phyloP scores from a whole-genome alignment of 2,113 vertebrate species.

The Dermatemys mawii region DNA sequence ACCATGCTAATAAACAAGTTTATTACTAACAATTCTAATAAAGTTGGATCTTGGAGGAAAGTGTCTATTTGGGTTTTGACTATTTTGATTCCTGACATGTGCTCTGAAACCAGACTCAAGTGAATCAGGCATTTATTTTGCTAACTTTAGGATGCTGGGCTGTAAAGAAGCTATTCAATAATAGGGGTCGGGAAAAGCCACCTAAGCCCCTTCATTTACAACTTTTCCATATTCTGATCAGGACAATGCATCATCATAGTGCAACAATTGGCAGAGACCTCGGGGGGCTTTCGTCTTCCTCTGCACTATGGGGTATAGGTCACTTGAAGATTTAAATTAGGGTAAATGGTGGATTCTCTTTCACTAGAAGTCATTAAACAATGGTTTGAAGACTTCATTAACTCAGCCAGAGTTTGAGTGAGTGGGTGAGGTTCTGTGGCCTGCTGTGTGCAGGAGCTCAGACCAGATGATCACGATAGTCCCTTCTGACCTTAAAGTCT shows the following conservation, averaged over 20 bases:
- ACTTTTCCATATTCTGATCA: constrained; percentile 13
- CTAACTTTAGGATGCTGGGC: neutral
- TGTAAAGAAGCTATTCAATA: neutral
- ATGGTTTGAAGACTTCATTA: neutral
- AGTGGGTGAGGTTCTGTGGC: neutral
- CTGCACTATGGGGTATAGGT: neutral
- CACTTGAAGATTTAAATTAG: neutral
- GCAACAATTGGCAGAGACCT: neutral
- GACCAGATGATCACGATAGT: neutral
- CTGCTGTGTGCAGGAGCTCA: neutral
- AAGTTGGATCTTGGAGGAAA: neutral
- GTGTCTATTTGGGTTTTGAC: neutral
- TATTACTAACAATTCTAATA: neutral
- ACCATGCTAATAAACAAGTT: neutral
- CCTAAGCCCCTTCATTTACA: constrained; percentile 1
- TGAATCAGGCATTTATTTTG: neutral
- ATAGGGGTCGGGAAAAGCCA: neutral
- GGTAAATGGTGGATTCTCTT: neutral
- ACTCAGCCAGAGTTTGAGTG: neutral
- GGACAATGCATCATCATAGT: neutral
- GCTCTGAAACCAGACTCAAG: neutral
- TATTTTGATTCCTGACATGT: neutral
- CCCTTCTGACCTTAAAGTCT: neutral
- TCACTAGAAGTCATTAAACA: neutral
- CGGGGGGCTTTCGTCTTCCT: neutral